A percentile compares a stretch with the other conserved stretches of the same genome.
Evolutionary conservation across 2,113 vertebrate genomes (phyloP).

Genomic region (Chelonoidis abingdonii): DNA sequence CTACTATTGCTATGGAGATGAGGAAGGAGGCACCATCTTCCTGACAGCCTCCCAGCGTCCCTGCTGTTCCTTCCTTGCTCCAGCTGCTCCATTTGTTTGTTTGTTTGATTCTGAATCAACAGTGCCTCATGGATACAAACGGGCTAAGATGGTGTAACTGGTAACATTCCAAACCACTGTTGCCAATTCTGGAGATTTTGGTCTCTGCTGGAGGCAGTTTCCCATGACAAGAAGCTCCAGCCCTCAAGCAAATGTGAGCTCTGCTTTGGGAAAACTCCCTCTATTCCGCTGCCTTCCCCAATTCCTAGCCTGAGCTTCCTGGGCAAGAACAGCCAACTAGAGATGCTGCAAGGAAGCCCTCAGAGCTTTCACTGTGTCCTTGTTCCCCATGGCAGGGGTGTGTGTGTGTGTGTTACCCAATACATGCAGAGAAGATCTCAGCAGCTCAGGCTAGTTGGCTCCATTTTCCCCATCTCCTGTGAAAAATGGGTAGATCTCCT

Average conservation of each 20-base stretch:
- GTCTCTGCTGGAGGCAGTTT: neutral
- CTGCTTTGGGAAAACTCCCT: fast-evolving
- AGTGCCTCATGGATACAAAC: neutral
- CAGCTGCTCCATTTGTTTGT: neutral
- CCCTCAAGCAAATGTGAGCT: neutral
- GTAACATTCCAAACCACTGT: fast-evolving
- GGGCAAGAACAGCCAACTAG: neutral
- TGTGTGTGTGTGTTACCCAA: too few relatives aligned
- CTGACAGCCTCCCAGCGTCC: neutral
- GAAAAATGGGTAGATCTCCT: too few relatives aligned
- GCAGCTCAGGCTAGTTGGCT: fast-evolving
- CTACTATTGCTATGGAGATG: neutral
- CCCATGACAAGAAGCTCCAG: neutral
- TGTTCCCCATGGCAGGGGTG: too few relatives aligned
- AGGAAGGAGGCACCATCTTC: neutral
- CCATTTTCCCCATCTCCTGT: neutral
- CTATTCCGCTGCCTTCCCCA: neutral
- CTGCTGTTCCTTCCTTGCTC: neutral
- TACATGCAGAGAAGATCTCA: neutral
- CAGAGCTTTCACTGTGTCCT: too few relatives aligned
- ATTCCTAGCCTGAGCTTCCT: neutral
- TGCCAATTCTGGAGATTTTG: neutral
- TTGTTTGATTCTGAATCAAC: neutral
- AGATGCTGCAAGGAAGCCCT: too few relatives aligned
- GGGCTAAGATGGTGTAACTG: neutral